phyloP scores from a whole-genome alignment of 1,140 invertebrate genomes.

The Drosophila carrolli region DNA sequence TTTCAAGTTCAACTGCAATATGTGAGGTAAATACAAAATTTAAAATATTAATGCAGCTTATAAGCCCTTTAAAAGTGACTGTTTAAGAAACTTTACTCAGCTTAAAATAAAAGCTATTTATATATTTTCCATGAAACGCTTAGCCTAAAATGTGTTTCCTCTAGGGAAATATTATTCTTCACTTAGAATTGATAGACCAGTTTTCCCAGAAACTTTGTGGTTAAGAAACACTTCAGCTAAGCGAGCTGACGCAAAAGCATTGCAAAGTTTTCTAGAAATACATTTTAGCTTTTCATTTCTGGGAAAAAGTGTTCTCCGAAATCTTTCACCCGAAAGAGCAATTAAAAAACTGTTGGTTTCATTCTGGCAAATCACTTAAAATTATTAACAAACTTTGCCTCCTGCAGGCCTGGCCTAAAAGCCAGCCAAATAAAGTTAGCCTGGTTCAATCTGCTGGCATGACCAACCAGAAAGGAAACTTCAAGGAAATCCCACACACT shows the following conservation, averaged over 20 bases:
- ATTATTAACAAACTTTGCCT: constrained; percentile 67
- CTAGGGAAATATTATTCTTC: not conserved
- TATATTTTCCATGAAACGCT: not conserved
- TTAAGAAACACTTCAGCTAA: constrained; percentile 4
- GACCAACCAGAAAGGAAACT: constrained; percentile 30
- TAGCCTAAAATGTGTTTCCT: not conserved
- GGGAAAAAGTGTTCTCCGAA: constrained; percentile 13
- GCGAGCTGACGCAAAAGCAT: constrained; percentile 20
- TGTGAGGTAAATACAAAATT: too few species aligned
- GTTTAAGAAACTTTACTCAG: not conserved
- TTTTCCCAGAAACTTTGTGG: not conserved
- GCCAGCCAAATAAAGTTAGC: constrained; percentile 31
- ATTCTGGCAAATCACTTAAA: constrained; percentile 71
- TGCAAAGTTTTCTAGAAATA: constrained; percentile 8
- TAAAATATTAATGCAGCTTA: too few species aligned
- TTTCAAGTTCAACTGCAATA: too few species aligned
- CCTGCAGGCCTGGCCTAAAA: constrained; percentile 18
- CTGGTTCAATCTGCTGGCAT: constrained; percentile 39
- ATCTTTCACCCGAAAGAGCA: constrained; percentile 22
- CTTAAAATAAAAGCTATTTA: not conserved
- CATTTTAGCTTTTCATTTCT: not conserved
- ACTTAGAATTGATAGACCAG: not conserved
- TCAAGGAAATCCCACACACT: constrained; percentile 43
- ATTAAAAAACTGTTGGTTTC: constrained; percentile 62
- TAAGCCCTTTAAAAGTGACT: too few species aligned